Evolutionary conservation across 2,797 vertebrate genomes (phyloP).

Genomic region (Bovichtus variegatus): DNA sequence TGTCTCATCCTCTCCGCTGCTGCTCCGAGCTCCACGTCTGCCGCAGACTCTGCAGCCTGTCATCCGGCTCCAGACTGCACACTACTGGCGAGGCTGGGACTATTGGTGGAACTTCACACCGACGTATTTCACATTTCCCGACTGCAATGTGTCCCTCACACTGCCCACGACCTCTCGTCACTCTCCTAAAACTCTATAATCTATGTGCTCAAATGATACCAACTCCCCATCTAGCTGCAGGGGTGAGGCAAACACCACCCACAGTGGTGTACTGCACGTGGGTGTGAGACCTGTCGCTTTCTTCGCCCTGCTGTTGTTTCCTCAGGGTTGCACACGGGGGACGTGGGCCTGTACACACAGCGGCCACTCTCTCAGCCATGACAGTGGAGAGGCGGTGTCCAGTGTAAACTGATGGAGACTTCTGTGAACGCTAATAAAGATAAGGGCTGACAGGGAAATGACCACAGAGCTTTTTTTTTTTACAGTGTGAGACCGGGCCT

Average conservation of each 20-base stretch:
- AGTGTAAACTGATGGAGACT: conserved; percentile 87
- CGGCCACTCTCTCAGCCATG: conserved; percentile 84
- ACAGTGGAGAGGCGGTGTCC: conserved; percentile 83
- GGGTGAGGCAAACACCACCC: not conserved
- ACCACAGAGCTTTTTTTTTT: conserved; percentile 65
- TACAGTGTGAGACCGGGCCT: conserved; percentile 74
- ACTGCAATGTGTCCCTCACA: not conserved
- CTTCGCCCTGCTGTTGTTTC: conserved; percentile 20
- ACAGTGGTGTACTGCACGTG: not conserved
- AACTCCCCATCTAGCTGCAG: not conserved
- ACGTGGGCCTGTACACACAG: conserved; percentile 85
- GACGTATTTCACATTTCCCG: not conserved
- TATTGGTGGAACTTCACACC: not conserved
- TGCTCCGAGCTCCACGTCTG: not conserved
- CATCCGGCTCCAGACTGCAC: conserved; percentile 5
- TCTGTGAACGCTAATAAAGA: conserved; percentile 96
- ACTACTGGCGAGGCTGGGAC: not conserved
- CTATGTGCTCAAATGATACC: not conserved
- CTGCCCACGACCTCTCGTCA: not conserved
- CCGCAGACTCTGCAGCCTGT: not conserved
- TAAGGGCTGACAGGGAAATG: conserved; percentile 83
- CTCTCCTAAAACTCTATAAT: not conserved
- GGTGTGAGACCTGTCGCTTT: conserved; percentile 41
- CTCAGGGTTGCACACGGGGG: conserved; percentile 29
- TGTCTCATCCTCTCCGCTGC: conserved; percentile 19